These are phyloP conservation scores for Lacanobia wlatinum DNA, from an alignment of 2,888 invertebrate species.

Conservation along the genomic window DNA sequence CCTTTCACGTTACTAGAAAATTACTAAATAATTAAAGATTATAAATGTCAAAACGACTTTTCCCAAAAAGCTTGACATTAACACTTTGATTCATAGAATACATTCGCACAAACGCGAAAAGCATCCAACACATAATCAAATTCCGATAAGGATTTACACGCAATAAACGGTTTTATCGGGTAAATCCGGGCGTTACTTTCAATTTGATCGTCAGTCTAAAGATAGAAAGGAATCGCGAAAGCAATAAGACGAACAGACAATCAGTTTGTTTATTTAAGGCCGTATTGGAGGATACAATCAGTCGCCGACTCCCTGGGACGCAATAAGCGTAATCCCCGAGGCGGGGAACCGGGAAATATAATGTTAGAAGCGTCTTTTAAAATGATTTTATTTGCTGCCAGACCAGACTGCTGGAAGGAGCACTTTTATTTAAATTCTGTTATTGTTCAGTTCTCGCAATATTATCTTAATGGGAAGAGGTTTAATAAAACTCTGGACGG, in stretches of 20 bases:
- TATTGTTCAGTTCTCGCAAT: conserved; percentile 9
- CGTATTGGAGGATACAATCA: conserved; percentile 84
- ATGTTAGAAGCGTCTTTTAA: conserved; percentile 69
- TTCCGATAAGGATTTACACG: conserved; percentile 61
- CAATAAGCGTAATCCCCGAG: conserved; percentile 87
- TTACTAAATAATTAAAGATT: not conserved
- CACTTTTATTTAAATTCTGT: conserved; percentile 22
- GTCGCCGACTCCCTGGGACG: conserved; percentile 81
- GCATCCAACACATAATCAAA: conserved; percentile 57
- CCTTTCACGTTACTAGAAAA: not conserved
- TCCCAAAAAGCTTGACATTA: not conserved
- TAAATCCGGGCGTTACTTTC: conserved; percentile 67
- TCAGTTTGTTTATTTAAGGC: conserved; percentile 86
- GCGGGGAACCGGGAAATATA: conserved; percentile 67
- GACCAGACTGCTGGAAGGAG: conserved; percentile 29
- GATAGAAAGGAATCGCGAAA: conserved; percentile 73
- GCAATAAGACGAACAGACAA: conserved; percentile 82
- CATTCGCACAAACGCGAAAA: conserved; percentile 29
- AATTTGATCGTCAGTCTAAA: conserved; percentile 67
- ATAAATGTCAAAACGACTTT: not conserved
- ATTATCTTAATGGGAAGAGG: not conserved
- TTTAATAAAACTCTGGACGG: not conserved
- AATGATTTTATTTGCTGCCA: conserved; percentile 46
- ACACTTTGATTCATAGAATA: conserved; percentile 11
- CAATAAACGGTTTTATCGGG: conserved; percentile 68